These are phyloP conservation scores for Rafetus swinhoei DNA, from an alignment of 2,113 vertebrate genomes.

Conservation along the genomic window DNA sequence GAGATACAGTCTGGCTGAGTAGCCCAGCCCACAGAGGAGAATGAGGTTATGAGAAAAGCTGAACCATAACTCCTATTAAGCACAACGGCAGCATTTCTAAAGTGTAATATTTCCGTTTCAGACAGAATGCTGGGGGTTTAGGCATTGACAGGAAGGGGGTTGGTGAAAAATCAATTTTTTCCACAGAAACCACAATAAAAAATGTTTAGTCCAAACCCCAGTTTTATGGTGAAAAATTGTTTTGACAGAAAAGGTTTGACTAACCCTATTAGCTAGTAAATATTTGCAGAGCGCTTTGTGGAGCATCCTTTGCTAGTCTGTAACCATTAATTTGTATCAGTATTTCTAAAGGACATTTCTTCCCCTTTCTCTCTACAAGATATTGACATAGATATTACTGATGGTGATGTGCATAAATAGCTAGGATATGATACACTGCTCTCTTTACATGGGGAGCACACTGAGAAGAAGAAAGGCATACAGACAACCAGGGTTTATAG, in stretches of 20 bases:
- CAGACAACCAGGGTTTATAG: constrained; percentile 7
- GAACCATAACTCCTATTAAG: background rate
- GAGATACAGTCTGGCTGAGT: background rate
- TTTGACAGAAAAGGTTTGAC: background rate
- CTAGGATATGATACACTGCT: background rate
- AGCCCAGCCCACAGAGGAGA: background rate
- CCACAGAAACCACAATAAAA: background rate
- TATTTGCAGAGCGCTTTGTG: background rate
- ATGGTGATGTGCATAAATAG: background rate
- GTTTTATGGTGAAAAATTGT: background rate
- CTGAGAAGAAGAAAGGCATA: constrained; percentile 3
- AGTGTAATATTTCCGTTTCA: background rate
- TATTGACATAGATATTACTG: background rate
- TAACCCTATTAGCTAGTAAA: background rate
- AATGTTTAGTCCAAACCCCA: background rate
- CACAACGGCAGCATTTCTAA: background rate
- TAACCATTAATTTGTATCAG: background rate
- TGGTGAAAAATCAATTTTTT: background rate
- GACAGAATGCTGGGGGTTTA: background rate
- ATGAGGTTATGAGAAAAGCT: background rate
- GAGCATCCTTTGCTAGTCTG: background rate
- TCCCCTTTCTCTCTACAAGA: background rate
- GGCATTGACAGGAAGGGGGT: background rate
- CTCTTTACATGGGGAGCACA: background rate
- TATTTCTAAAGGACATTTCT: constrained; percentile 9